Percentiles rank a stretch among this genome's conserved stretches.
These are phyloP conservation scores for Drosophila sucinea DNA, from an alignment of 1,140 invertebrate species.

Conservation along the genomic window DNA sequence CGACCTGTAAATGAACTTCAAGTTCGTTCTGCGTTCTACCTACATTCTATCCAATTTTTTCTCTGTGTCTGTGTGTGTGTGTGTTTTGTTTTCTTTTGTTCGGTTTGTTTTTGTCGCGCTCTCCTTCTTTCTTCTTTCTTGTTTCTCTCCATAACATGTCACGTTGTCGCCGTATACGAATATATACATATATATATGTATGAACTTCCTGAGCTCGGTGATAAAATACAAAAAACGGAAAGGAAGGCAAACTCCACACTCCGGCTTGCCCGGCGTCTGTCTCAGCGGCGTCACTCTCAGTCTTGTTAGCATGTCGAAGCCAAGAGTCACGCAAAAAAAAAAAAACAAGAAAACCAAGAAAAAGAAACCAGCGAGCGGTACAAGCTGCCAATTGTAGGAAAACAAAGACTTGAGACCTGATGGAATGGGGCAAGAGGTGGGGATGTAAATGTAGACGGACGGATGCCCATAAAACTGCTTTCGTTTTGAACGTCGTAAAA, in stretches of 20 bases:
- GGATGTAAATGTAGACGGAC: neutral
- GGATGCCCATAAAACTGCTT: conserved; percentile 24
- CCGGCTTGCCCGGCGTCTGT: neutral
- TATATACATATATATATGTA: neutral
- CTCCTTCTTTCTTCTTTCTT: conserved; percentile 1
- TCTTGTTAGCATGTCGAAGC: conserved; percentile 14
- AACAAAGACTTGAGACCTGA: conserved; percentile 4
- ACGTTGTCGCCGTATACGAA: neutral
- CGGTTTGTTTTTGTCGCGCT: conserved; percentile 15
- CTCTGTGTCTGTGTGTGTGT: neutral
- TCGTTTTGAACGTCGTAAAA: conserved; percentile 47
- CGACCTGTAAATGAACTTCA: conserved; percentile 16
- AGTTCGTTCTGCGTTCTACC: neutral
- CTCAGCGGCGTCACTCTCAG: neutral
- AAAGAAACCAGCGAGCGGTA: neutral
- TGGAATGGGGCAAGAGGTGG: neutral
- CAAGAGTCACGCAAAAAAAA: conserved; percentile 10
- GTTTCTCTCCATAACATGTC: conserved; percentile 14
- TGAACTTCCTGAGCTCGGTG: conserved; percentile 7
- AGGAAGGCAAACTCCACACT: neutral
- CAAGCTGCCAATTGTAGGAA: conserved; percentile 5
- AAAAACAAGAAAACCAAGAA: neutral
- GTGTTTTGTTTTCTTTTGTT: conserved; percentile 32
- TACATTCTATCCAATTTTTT: conserved; percentile 5
- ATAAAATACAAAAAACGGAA: conserved; percentile 1